Conservation (phyloP, 2,888 invertebrate genomes). For the Drymonia ruficornis region DNA sequence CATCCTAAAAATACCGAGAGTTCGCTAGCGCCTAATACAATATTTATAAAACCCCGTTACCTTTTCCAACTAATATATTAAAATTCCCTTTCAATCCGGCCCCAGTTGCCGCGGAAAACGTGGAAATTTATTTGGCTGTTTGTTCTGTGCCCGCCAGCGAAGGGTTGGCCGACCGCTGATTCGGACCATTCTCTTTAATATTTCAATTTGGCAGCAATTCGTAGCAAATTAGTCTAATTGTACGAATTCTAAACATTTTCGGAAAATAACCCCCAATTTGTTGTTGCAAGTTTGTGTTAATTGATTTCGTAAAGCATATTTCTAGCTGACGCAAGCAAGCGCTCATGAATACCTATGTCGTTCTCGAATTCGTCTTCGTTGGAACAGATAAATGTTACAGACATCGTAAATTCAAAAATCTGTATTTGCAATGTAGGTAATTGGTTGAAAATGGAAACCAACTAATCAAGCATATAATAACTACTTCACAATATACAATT, state of each 20-base stretch:
- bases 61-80: conserved; percentile 30
- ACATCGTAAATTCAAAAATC: no score
- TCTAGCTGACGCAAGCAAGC: not conserved
- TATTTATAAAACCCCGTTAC: conserved; percentile 33
- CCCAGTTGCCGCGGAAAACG: conserved; percentile 13
- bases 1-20: conserved; percentile 20
- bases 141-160: conserved; percentile 13
- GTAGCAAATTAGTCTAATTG: conserved; percentile 35
- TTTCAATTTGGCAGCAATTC: conserved; percentile 23
- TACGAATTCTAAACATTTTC: conserved; percentile 8
- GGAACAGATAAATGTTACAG: no score
- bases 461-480: no score
- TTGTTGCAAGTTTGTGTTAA: not conserved
- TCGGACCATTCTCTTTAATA: conserved; percentile 28
- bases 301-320: not conserved
- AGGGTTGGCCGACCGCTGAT: conserved; percentile 9
- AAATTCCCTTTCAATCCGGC: conserved; percentile 30
- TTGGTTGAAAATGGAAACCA: no score
- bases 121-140: conserved; percentile 26
- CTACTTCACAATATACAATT: no score
- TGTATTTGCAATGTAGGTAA: no score
- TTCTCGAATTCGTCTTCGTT: no score
- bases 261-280: not conserved
- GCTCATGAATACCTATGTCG: no score
- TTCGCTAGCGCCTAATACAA: conserved; percentile 31